These are phyloP conservation scores for Scotopteryx bipunctaria DNA, from an alignment of 2,888 invertebrate genomes.

Conservation along the genomic window DNA sequence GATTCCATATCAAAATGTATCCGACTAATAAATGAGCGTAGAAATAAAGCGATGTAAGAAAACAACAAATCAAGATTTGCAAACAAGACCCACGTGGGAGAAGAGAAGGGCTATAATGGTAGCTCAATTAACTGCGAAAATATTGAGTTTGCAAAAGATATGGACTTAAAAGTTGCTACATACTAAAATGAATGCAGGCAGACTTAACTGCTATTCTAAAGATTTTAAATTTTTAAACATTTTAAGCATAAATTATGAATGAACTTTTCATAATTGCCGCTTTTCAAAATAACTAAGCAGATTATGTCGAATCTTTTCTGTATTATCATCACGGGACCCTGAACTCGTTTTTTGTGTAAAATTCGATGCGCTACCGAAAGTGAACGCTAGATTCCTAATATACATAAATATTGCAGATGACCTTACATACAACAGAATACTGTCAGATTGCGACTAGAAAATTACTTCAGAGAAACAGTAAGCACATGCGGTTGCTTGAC, in stretches of 20 bases:
- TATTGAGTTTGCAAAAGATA: constrained; percentile 15
- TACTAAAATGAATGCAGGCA: not conserved
- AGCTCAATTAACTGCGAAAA: constrained; percentile 16
- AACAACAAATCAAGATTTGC: constrained; percentile 16
- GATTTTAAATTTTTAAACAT: too few species aligned
- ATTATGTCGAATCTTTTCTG: constrained; percentile 43
- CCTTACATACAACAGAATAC: constrained; percentile 34
- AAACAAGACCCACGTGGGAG: constrained; percentile 21
- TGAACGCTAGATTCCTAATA: constrained; percentile 52
- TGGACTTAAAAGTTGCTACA: not conserved
- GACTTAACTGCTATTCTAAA: constrained; percentile 1
- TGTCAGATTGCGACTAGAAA: constrained; percentile 2
- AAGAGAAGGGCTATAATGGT: constrained; percentile 27
- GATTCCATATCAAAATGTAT: not conserved
- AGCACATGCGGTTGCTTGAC: constrained; percentile 1
- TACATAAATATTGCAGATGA: constrained; percentile 57
- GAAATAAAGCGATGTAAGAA: constrained; percentile 9
- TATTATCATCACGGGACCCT: constrained; percentile 41
- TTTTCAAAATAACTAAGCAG: constrained; percentile 34
- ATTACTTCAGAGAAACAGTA: constrained; percentile 5
- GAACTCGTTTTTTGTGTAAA: constrained; percentile 53
- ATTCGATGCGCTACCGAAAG: constrained; percentile 52
- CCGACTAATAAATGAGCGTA: not conserved
- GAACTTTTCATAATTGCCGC: constrained; percentile 26
- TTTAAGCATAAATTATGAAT: too few species aligned